Evolutionary conservation across 2,113 vertebrate genomes (phyloP).

Genomic region (Carassius auratus): DNA sequence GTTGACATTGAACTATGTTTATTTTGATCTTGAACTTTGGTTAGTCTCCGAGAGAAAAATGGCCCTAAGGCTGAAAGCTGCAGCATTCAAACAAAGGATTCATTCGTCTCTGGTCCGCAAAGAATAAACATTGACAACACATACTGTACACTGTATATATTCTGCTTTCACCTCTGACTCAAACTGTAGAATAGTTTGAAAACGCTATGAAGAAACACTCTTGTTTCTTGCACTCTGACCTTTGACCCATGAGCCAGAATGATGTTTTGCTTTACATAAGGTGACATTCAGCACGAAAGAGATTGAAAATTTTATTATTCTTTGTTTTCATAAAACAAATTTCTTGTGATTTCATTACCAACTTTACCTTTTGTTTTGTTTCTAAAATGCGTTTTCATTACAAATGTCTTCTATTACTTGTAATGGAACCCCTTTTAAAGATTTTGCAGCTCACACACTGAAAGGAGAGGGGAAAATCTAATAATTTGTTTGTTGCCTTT

Average conservation of each 20-base stretch:
- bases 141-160: background rate
- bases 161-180: background rate
- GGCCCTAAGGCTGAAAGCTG: background rate
- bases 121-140: background rate
- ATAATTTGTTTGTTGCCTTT: constrained; percentile 34
- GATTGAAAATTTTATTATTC: background rate
- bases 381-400: constrained; percentile 16
- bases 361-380: constrained; percentile 19
- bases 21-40: background rate
- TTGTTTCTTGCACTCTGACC: background rate
- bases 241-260: background rate
- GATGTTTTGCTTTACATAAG: background rate
- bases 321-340: background rate
- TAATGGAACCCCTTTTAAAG: constrained; percentile 3
- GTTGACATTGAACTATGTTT: background rate
- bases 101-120: no score
- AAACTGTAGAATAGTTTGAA: no score
- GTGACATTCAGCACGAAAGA: background rate
- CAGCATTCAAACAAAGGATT: no score
- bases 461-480: background rate
- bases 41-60: background rate
- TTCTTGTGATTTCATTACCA: background rate
- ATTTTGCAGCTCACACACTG: constrained; percentile 24
- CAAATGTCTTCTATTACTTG: constrained; percentile 14
- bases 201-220: background rate